phyloP scores from a whole-genome alignment of 2,888 invertebrate genomes.

The Amaurobius ferox region DNA sequence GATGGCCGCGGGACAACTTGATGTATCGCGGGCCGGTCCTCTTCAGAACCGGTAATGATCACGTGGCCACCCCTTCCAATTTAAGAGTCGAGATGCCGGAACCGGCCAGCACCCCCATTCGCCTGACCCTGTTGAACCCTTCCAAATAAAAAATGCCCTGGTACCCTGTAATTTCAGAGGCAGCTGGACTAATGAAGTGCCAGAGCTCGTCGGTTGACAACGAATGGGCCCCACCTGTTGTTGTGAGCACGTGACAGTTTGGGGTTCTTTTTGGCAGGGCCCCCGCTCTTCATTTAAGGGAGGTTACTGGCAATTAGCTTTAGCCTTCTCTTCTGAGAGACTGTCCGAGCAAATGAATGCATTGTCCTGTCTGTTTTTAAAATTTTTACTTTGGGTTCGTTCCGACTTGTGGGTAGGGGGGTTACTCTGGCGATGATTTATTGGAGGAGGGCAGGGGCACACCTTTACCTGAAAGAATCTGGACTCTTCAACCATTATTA shows the following conservation, averaged over 20 bases:
- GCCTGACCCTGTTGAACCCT: constrained; percentile 52
- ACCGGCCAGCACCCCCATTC: constrained; percentile 57
- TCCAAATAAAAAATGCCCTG: constrained; percentile 19
- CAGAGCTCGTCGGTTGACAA: constrained; percentile 55
- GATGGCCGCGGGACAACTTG: constrained; percentile 56
- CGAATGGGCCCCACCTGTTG: constrained; percentile 60
- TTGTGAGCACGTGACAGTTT: constrained; percentile 41
- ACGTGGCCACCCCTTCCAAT: constrained; percentile 70
- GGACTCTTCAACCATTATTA: neutral
- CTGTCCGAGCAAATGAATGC: constrained; percentile 35
- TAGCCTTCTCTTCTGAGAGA: constrained; percentile 17
- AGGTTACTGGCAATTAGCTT: constrained; percentile 54
- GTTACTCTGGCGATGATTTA: neutral
- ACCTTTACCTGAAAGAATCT: neutral
- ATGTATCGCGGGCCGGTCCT: constrained; percentile 54
- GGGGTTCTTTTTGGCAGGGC: neutral
- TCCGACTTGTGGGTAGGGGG: neutral
- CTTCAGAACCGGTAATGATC: constrained; percentile 69
- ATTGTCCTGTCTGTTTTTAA: constrained; percentile 13
- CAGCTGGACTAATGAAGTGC: constrained; percentile 66
- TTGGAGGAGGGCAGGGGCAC: neutral
- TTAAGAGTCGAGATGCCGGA: constrained; percentile 61
- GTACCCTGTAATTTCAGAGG: constrained; percentile 60
- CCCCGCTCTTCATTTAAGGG: constrained; percentile 13
- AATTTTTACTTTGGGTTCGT: neutral